Evolutionary conservation across 2,888 invertebrate species (phyloP).

Genomic region (Tipula vernalis): DNA sequence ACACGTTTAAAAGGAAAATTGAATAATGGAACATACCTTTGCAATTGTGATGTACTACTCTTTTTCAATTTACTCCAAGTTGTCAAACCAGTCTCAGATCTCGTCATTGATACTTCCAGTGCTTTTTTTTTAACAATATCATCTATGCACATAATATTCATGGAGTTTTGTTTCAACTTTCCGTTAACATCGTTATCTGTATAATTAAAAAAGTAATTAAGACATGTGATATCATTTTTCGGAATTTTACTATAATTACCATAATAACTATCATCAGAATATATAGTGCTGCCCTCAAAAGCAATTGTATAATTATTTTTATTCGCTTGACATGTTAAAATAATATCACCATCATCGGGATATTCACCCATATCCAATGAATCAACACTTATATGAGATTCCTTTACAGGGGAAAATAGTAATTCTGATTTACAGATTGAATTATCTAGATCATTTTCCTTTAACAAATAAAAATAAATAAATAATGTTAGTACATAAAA

Average conservation of each 20-base stretch:
- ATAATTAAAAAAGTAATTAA: not conserved
- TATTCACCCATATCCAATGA: slow-evolving; percentile 74
- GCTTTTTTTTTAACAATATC: slow-evolving; percentile 34
- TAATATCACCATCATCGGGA: slow-evolving; percentile 68
- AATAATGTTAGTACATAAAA: not conserved
- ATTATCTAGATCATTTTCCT: slow-evolving; percentile 68
- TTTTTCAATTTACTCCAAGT: slow-evolving; percentile 80
- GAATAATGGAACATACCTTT: slow-evolving; percentile 37
- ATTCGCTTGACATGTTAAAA: slow-evolving; percentile 82
- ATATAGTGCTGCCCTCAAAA: slow-evolving; percentile 80
- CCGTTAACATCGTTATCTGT: not conserved
- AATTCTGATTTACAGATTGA: slow-evolving; percentile 86
- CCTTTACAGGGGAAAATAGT: slow-evolving; percentile 81
- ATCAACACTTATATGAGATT: slow-evolving; percentile 72
- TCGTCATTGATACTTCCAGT: slow-evolving; percentile 69
- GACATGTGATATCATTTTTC: not conserved
- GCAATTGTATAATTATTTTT: slow-evolving; percentile 93
- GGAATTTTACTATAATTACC: slow-evolving; percentile 23
- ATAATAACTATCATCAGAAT: slow-evolving; percentile 74
- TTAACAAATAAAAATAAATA: slow-evolving; percentile 24
- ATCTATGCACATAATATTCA: slow-evolving; percentile 25
- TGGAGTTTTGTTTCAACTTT: slow-evolving; percentile 29
- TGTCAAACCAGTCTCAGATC: slow-evolving; percentile 77
- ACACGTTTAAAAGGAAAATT: not conserved
- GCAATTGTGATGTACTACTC: slow-evolving; percentile 49